Evolutionary conservation across 1,140 invertebrate genomes (phyloP), one percentile per base, ranked within the genome.

Genomic region (Musca vetustissima): DNA sequence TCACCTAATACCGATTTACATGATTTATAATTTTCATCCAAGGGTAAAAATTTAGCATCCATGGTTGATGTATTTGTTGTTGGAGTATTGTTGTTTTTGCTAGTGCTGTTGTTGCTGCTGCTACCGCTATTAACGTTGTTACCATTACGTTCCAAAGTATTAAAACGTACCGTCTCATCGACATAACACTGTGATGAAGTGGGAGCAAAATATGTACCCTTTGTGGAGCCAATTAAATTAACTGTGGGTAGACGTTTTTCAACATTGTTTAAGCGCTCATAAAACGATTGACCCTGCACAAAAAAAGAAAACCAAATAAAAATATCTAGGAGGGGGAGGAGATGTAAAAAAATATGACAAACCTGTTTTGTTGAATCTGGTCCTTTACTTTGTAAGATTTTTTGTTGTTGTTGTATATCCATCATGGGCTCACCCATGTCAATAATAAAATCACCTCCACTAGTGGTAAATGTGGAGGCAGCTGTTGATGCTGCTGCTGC

Each of bases 151-250:
- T 65, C 65, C 25, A 61, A 22, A 6, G 64, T 21, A 55, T 67
- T 43, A 68, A 73, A 73, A 57, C 57, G 61, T 21, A 73, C 64
- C 14, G 66, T 53, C 32, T 73, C 72, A 68, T 73, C 72, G 19
- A 73, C 72, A 57, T 68, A 73, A 64, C 32, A 24, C 21, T 70
- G 67, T 14, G 71, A 47, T 22, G 49, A 36, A 50, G 66, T 49
- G 17, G 61, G 64, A 17, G 66, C 61, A 68, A 66, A 70, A n/a
- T 72, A 52, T 4, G 32, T 55, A 22, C 24, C 47, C 24, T 25
- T 28, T 4, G 24, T 36, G 1, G 68, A 52, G 13, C 32, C 52
- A 43, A 64, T 55, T 21, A 71, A 61, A 49, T 64, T 71, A 24
- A 53, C 68, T 36, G 67, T 65, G 2, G 70, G 70, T 57, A 71